Evolutionary conservation across 2,113 vertebrate genomes (phyloP).

Genomic region (Rattus rattus): DNA sequence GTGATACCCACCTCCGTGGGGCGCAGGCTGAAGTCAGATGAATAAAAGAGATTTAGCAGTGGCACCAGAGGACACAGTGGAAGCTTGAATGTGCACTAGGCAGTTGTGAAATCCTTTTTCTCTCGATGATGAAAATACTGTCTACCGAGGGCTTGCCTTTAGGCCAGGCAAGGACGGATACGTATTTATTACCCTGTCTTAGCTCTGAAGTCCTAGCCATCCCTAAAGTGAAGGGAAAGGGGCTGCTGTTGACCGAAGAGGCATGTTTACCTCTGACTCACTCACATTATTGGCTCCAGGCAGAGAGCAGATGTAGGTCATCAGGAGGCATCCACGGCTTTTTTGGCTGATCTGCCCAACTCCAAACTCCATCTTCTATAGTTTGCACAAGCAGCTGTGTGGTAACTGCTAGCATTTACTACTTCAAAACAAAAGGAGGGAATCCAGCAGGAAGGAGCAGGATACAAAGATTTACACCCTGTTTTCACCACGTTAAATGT

Average conservation of each 20-base stretch:
- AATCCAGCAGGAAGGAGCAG: background rate
- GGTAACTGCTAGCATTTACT: slow-evolving; percentile 44
- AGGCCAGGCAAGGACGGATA: background rate
- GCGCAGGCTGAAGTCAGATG: background rate
- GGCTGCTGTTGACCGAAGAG: slow-evolving; percentile 64
- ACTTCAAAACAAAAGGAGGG: slow-evolving; percentile 54
- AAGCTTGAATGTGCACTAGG: slow-evolving; percentile 1
- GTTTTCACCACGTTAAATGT: background rate
- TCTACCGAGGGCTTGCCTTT: slow-evolving; percentile 46
- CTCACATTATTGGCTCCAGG: slow-evolving; percentile 69
- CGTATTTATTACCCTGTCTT: slow-evolving; percentile 25
- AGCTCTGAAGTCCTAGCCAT: slow-evolving; percentile 21
- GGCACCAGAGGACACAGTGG: background rate
- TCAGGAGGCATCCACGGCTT: slow-evolving; percentile 50
- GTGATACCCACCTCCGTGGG: background rate
- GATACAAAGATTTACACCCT: background rate
- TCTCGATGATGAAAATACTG: slow-evolving; percentile 4
- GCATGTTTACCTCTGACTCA: slow-evolving; percentile 77
- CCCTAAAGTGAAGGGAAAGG: slow-evolving; percentile 63
- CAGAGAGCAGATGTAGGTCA: slow-evolving; percentile 76
- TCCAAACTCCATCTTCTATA: slow-evolving; percentile 45
- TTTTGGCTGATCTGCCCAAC: slow-evolving; percentile 37
- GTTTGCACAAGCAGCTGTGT: slow-evolving; percentile 49
- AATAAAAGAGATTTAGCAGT: background rate
- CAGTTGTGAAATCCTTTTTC: slow-evolving; percentile 60